phyloP scores from a whole-genome alignment of 1,140 invertebrate species.

The Rhagoletis pomonella region DNA sequence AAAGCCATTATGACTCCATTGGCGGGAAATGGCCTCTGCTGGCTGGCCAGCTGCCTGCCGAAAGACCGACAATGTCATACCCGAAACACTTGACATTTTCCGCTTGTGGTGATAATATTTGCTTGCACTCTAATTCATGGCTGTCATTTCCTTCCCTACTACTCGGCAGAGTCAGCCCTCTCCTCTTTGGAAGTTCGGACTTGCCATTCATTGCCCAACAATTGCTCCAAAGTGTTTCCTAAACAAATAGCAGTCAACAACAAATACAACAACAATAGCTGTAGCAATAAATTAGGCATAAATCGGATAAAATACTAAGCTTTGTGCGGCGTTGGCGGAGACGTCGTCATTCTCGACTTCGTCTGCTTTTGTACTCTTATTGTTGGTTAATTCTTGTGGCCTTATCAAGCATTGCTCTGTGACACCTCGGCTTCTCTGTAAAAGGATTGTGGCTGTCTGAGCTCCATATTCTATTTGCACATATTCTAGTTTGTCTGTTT shows the following conservation, averaged over 20 bases:
- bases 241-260: slow-evolving; percentile 28
- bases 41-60: neutral
- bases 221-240: neutral
- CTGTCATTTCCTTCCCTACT: neutral
- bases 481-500: neutral
- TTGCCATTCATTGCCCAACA: neutral
- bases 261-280: neutral
- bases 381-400: slow-evolving; percentile 2
- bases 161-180: neutral
- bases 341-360: neutral
- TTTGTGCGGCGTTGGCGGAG: neutral
- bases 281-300: slow-evolving; percentile 26
- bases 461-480: neutral
- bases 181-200: neutral
- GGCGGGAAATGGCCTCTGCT: neutral
- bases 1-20: neutral
- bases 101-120: neutral
- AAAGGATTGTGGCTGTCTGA: neutral
- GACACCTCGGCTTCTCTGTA: no score
- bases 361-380: no score
- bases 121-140: slow-evolving; percentile 23
- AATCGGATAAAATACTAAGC: slow-evolving; percentile 40
- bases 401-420: neutral
- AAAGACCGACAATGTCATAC: neutral
- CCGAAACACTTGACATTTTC: neutral